These are phyloP conservation scores for Pangasius larnaudii DNA, from an alignment of 2,797 vertebrate genomes.

Conservation along the genomic window DNA sequence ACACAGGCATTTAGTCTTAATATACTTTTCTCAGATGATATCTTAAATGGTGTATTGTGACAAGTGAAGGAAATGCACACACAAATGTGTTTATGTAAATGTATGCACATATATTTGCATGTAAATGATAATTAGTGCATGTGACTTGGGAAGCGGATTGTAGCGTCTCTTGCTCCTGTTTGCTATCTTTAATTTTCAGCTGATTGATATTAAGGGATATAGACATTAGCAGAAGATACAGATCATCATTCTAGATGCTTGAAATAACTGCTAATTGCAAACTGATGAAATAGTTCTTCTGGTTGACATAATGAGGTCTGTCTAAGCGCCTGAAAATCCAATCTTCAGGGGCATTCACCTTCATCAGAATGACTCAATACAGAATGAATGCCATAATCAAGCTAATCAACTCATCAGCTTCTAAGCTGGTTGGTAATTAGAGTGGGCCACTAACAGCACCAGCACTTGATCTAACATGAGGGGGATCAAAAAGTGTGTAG, in stretches of 20 bases:
- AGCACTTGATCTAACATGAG: conserved; percentile 41
- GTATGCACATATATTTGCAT: conserved; percentile 37
- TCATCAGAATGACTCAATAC: conserved; percentile 46
- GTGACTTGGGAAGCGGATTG: conserved; percentile 9
- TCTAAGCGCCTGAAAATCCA: conserved; percentile 47
- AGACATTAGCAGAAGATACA: conserved; percentile 41
- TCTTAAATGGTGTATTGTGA: conserved; percentile 2
- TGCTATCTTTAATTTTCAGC: conserved; percentile 30
- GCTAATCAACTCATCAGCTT: conserved; percentile 48
- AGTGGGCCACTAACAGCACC: conserved; percentile 43
- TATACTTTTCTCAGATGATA: conserved; percentile 9
- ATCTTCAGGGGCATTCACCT: conserved; percentile 51
- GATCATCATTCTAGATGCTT: conserved; percentile 40
- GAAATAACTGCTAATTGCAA: conserved; percentile 49
- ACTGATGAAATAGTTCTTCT: conserved; percentile 47
- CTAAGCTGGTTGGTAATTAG: conserved; percentile 36
- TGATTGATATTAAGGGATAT: conserved; percentile 43
- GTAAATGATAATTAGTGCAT: conserved; percentile 38
- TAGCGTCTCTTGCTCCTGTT: conserved; percentile 34
- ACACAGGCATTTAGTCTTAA: neutral
- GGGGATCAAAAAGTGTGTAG: conserved; percentile 19
- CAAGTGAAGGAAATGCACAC: conserved; percentile 21
- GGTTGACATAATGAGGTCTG: conserved; percentile 48
- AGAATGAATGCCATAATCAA: conserved; percentile 48
- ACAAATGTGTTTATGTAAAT: conserved; percentile 42